Percentiles rank a stretch among this genome's conserved stretches.
These are phyloP conservation scores for Catalaphyllia jardinei DNA, from an alignment of 64 coral and sea anemone genomes.

Conservation along the genomic window DNA sequence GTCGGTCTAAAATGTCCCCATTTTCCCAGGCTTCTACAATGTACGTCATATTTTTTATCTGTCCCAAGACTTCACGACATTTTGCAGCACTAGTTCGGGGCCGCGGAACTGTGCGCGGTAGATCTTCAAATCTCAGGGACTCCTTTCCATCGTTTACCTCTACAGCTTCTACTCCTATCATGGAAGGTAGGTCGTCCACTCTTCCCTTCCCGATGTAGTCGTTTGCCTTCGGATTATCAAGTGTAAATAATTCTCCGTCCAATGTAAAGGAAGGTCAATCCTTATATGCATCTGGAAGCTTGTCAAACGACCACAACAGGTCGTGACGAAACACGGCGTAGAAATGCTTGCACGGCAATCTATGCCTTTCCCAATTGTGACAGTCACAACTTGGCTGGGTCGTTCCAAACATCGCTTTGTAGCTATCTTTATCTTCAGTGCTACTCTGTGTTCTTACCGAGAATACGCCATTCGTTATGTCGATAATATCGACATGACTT, in stretches of 20 bases:
- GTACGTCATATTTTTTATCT: conserved; percentile 40
- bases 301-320: conserved; percentile 38
- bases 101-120: too few relatives aligned
- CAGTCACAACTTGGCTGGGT: conserved; percentile 39
- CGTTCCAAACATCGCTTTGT: conserved; percentile 9
- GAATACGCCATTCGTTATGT: conserved; percentile 18
- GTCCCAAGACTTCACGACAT: conserved; percentile 21
- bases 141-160: too few relatives aligned
- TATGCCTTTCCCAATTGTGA: conserved; percentile 36
- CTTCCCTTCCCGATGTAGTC: background rate
- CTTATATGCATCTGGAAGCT: conserved; percentile 39
- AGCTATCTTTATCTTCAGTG: background rate
- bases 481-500: conserved; percentile 6
- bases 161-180: too few relatives aligned
- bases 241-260: conserved; percentile 20
- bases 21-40: conserved; percentile 18
- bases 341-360: conserved; percentile 62
- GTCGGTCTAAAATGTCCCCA: background rate
- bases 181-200: background rate
- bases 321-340: conserved; percentile 54
- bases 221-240: background rate
- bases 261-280: conserved; percentile 51
- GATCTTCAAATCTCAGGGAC: too few relatives aligned
- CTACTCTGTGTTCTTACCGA: conserved; percentile 37
- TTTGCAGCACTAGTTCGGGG: conserved; percentile 21